Evolutionary conservation across 1,140 invertebrate genomes (phyloP).

Genomic region (Mylabris phalerata): DNA sequence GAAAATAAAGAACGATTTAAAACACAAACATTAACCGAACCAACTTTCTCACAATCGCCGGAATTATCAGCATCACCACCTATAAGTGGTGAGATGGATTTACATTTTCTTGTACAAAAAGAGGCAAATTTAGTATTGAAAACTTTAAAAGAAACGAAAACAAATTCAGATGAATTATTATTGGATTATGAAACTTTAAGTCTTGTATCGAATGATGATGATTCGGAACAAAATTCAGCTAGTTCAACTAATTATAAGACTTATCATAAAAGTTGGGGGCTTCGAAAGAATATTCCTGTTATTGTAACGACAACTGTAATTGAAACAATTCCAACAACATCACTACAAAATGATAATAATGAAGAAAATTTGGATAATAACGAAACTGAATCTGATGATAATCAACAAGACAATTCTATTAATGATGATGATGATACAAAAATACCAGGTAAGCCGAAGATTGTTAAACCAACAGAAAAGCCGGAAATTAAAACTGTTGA

Average conservation of each 20-base stretch:
- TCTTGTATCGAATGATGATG: slow-evolving; percentile 62
- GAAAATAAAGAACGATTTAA: slow-evolving; percentile 58
- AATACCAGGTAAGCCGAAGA: slow-evolving; percentile 46
- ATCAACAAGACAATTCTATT: slow-evolving; percentile 9
- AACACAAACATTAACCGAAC: slow-evolving; percentile 54
- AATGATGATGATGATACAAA: slow-evolving; percentile 32
- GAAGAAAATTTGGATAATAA: neutral
- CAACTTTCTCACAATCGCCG: slow-evolving; percentile 36
- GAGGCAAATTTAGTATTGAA: slow-evolving; percentile 51
- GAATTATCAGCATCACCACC: slow-evolving; percentile 23
- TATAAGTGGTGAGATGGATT: neutral
- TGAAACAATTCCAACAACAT: neutral
- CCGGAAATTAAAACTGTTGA: slow-evolving; percentile 36
- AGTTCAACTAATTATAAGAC: slow-evolving; percentile 41
- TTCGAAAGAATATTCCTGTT: slow-evolving; percentile 26
- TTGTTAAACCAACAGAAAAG: slow-evolving; percentile 49
- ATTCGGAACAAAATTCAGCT: slow-evolving; percentile 44
- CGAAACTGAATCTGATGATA: neutral
- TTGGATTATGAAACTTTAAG: slow-evolving; percentile 61
- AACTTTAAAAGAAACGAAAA: slow-evolving; percentile 45
- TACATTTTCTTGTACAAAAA: slow-evolving; percentile 15
- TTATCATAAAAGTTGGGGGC: slow-evolving; percentile 39
- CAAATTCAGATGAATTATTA: slow-evolving; percentile 44
- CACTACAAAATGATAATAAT: neutral
- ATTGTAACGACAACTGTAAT: neutral